Evolutionary conservation across 2,113 vertebrate species (phyloP).

Genomic region (Mesembrinibis cayennensis): DNA sequence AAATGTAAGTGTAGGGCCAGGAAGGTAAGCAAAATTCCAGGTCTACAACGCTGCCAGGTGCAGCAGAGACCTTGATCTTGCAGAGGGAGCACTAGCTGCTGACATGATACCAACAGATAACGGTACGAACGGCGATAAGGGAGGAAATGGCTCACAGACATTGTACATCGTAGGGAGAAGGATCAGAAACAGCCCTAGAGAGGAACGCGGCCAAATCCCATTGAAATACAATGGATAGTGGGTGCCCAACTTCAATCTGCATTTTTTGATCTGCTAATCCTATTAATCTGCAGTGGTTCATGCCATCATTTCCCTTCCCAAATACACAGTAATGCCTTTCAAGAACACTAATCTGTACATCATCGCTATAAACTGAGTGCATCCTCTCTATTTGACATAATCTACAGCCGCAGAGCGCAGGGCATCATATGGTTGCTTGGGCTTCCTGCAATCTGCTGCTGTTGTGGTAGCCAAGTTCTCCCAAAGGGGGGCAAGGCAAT

Average conservation of each 20-base stretch:
- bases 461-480: not conserved
- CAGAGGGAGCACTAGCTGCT: not conserved
- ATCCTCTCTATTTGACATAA: not conserved
- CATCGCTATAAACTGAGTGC: not conserved
- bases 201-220: not conserved
- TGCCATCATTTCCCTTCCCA: not conserved
- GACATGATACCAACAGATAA: not conserved
- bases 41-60: not conserved
- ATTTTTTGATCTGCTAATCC: not conserved
- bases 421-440: not conserved
- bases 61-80: not conserved
- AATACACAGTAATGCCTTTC: not conserved
- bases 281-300: not conserved
- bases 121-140: not conserved
- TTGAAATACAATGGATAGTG: accelerated
- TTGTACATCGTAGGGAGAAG: not conserved
- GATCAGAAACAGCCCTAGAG: not conserved
- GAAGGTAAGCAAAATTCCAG: not conserved
- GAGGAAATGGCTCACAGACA: not conserved
- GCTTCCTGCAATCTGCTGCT: not conserved
- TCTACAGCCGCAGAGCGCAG: not conserved
- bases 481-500: accelerated
- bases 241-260: not conserved
- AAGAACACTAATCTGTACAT: not conserved
- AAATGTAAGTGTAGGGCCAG: not conserved